Evolutionary conservation across 1,140 invertebrate species (phyloP), one percentile per base, ranked within the genome.

Genomic region (Artemia franciscana): DNA sequence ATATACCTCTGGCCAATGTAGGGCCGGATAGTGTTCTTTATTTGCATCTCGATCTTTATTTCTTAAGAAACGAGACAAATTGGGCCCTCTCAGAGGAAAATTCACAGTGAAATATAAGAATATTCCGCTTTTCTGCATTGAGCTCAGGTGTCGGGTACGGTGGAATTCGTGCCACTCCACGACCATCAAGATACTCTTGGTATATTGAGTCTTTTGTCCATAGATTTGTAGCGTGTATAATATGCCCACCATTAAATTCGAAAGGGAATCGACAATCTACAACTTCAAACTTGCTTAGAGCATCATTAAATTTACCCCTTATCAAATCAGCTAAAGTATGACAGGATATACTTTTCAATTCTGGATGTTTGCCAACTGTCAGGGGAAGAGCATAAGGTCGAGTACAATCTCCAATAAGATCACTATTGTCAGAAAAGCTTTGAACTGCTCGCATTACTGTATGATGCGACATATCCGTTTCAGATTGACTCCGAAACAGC

Each of bases 71-170:
- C 89, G 79, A 5, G 82, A 88, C 81, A 97, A 75, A 67, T 82
- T 87, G 3, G 95, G 95, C 26, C 88, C 95, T 57, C 74, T 97
- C 87, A 62, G 88, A 86, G 0, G 92, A 96, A 75, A 96, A 98
- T 75, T 99, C 95, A 73, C 95, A 98, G 71, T 98, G 95, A 71
- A 98, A 98, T 25, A 99, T 84, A 21, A 98, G 73, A 58, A 97
- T 84, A 57, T 81, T 75, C 21, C 84, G 73, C 65, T 82, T 83
- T 27, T 73, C 70, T 5, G 70, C 68, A 1, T 74, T 70, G 21
- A 66, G n/a, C 23, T 58, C 26, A 0, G 70, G 67, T 63, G 71
- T 71, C 69, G 73, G 71, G 61, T 66, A 23, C 39, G n/a, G 15
- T 61, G 63, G 9, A 70, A 69, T 18, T 71, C 70, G 4, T 68